A percentile compares a stretch with the other conserved stretches of the same genome.
Evolutionary conservation across 2,888 invertebrate species (phyloP).

Genomic region (Perithous albicinctus): DNA sequence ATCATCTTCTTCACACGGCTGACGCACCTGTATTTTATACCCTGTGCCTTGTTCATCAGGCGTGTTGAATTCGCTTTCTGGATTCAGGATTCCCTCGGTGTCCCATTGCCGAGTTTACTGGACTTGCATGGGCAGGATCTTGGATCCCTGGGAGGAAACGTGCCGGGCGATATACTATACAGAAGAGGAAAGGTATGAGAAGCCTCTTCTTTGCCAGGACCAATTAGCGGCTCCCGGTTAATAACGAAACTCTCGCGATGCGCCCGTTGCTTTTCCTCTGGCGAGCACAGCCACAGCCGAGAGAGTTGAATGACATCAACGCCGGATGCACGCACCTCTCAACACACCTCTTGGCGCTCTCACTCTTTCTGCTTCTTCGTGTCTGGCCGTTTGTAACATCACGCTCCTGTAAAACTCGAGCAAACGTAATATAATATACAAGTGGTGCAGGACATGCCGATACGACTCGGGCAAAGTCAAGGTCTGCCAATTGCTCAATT

Average conservation of each 20-base stretch:
- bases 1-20: slow-evolving; percentile 74
- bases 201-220: slow-evolving; percentile 38
- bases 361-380: slow-evolving; percentile 1
- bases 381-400: not conserved
- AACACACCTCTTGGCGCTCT: not conserved
- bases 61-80: too few relatives aligned
- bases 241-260: slow-evolving; percentile 60
- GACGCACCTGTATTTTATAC: slow-evolving; percentile 70
- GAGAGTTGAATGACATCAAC: slow-evolving; percentile 65
- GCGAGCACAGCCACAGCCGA: slow-evolving; percentile 8
- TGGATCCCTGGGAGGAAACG: not conserved
- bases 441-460: slow-evolving; percentile 2
- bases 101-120: not conserved
- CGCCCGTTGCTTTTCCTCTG: slow-evolving; percentile 37
- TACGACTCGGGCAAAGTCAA: slow-evolving; percentile 42
- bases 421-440: not conserved
- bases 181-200: not conserved
- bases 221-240: slow-evolving; percentile 67
- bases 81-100: slow-evolving; percentile 7
- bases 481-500: slow-evolving; percentile 59
- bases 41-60: slow-evolving; percentile 61
- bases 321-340: slow-evolving; percentile 58
- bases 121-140: not conserved
- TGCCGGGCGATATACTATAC: too few relatives aligned
- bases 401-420: slow-evolving; percentile 5